Evolutionary conservation across 2,797 vertebrate species (phyloP).

Genomic region (Enteromius mattozi): DNA sequence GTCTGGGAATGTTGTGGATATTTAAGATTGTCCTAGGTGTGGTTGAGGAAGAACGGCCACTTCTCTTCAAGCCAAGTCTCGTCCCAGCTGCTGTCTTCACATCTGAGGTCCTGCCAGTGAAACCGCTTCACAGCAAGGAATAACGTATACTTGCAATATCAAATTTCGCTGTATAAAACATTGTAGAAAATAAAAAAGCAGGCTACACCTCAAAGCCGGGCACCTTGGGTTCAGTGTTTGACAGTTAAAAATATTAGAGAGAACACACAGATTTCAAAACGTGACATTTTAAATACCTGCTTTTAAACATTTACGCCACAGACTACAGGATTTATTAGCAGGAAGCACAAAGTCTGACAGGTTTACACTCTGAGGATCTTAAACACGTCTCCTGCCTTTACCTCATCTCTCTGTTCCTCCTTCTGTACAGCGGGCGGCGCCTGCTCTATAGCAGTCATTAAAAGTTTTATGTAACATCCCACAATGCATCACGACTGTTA

Average conservation of each 20-base stretch:
- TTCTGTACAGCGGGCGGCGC: slow-evolving; percentile 14
- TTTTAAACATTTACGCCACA: slow-evolving; percentile 61
- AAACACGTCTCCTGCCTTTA: slow-evolving; percentile 51
- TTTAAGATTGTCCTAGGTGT: slow-evolving; percentile 47
- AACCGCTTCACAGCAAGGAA: slow-evolving; percentile 15
- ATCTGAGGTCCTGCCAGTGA: slow-evolving; percentile 19
- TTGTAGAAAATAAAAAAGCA: slow-evolving; percentile 11
- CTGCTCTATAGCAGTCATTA: slow-evolving; percentile 5
- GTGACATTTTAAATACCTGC: slow-evolving; percentile 63
- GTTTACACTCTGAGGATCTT: slow-evolving; percentile 59
- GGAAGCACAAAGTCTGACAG: slow-evolving; percentile 48
- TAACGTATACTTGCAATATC: slow-evolving; percentile 36
- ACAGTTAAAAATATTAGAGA: slow-evolving; percentile 39
- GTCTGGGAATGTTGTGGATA: slow-evolving; percentile 21
- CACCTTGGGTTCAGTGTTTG: slow-evolving; percentile 24
- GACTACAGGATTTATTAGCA: slow-evolving; percentile 58
- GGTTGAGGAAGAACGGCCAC: slow-evolving; percentile 42
- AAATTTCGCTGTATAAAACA: slow-evolving; percentile 23
- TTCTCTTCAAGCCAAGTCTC: slow-evolving; percentile 39
- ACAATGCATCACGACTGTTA: slow-evolving; percentile 44
- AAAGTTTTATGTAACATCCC: slow-evolving; percentile 22
- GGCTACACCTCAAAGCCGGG: slow-evolving; percentile 31
- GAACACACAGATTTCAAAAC: slow-evolving; percentile 47
- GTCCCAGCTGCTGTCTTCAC: slow-evolving; percentile 39
- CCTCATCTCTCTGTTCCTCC: slow-evolving; percentile 42